Evolutionary conservation across 1,140 invertebrate species (phyloP).

Genomic region (Teleopsis dalmanni): DNA sequence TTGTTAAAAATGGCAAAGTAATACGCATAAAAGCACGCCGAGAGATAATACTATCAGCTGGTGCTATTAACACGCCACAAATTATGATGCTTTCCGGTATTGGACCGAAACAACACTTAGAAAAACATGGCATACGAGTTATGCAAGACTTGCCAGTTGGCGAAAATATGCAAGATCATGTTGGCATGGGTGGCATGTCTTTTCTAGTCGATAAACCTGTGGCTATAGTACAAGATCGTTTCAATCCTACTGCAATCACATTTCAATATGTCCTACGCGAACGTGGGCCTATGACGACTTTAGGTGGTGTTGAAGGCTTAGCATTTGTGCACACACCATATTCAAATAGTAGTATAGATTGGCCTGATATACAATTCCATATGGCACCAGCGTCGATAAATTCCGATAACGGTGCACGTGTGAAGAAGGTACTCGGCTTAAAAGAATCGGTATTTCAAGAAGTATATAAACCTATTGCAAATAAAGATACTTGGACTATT

Average conservation of each 20-base stretch:
- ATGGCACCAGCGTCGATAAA: conserved; percentile 79
- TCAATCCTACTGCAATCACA: conserved; percentile 65
- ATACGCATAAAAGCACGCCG: conserved; percentile 60
- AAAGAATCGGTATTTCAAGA: conserved; percentile 73
- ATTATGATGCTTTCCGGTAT: conserved; percentile 82
- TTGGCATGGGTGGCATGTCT: conserved; percentile 71
- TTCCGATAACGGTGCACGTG: conserved; percentile 66
- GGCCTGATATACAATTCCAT: conserved; percentile 80
- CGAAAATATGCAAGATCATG: conserved; percentile 74
- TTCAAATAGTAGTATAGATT: conserved; percentile 62
- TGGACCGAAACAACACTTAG: conserved; percentile 68
- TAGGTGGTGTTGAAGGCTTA: conserved; percentile 77
- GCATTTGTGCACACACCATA: conserved; percentile 78
- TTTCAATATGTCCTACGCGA: conserved; percentile 71
- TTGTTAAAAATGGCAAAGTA: conserved; percentile 58
- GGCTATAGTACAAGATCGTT: conserved; percentile 63
- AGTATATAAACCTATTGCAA: conserved; percentile 67
- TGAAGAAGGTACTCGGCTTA: conserved; percentile 70
- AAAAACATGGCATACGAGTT: conserved; percentile 60
- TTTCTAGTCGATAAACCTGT: conserved; percentile 71
- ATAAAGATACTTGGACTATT: conserved; percentile 73
- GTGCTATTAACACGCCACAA: conserved; percentile 72
- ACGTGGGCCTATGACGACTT: conserved; percentile 72
- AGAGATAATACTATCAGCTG: conserved; percentile 73
- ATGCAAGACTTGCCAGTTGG: conserved; percentile 66